Percentiles rank a stretch among this genome's conserved stretches.
These are phyloP conservation scores for Parapsyche elsis DNA, from an alignment of 1,140 invertebrate species.

Conservation along the genomic window DNA sequence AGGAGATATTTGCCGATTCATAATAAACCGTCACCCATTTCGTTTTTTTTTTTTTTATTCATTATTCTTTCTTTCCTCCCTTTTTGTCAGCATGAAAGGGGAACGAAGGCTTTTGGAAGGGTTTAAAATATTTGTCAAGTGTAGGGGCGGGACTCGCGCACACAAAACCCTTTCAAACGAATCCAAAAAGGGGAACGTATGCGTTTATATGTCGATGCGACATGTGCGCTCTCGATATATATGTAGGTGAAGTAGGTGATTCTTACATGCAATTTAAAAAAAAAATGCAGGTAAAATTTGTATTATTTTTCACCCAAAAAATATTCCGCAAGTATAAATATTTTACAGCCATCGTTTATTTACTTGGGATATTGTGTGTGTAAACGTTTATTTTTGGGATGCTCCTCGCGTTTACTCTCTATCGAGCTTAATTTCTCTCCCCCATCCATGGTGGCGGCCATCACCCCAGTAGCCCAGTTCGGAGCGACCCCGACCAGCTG, in stretches of 20 bases:
- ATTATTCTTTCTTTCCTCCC: slow-evolving; percentile 22
- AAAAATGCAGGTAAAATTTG: too few relatives aligned
- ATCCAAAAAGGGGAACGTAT: neutral
- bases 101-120: slow-evolving; percentile 2
- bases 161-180: slow-evolving; percentile 35
- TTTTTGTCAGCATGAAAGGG: slow-evolving; percentile 34
- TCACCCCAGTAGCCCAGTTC: slow-evolving; percentile 41
- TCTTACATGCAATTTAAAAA: neutral
- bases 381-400: slow-evolving; percentile 20
- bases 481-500: slow-evolving; percentile 36
- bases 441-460: slow-evolving; percentile 14
- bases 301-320: too few relatives aligned
- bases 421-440: slow-evolving; percentile 12
- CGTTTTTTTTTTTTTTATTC: slow-evolving; percentile 21
- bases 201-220: neutral
- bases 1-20: slow-evolving; percentile 15
- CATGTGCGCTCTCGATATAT: neutral
- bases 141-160: slow-evolving; percentile 36
- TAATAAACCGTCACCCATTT: slow-evolving; percentile 31
- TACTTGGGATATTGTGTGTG: slow-evolving; percentile 6
- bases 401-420: slow-evolving; percentile 7
- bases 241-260: neutral
- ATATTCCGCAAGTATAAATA: too few relatives aligned
- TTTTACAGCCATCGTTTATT: neutral
- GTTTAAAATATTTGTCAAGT: slow-evolving; percentile 48